Base-by-base conservation (phyloP, 2,113 vertebrate species). In the Hippoglossus stenolepis region DNA sequence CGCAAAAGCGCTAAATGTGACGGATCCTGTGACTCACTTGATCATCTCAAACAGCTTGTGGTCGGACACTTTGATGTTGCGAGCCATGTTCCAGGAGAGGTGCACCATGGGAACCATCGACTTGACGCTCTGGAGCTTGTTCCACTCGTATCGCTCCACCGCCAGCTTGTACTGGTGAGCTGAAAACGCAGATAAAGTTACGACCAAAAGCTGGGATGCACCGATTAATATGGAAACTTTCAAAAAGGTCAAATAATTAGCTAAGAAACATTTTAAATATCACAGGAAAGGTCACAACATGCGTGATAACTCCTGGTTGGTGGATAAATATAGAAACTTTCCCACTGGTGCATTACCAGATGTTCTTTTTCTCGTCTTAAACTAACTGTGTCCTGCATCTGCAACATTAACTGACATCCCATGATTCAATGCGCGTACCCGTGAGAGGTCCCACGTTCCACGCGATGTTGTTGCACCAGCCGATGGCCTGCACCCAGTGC, bases 1-100 rank as follows among this genome's bases (percentile, higher is more conserved):
- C 15, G 35, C 12, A 21, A 38, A 7, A 24, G 23, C 2, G 13
- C 21, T 1, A 1, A 20, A 3, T 5, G 38, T 10, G 14, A 28
- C 45, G 11, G 23, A 45, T 3, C 23, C 15, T 0, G 23, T 0
- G 7, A 95, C 97, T 97, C 95, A 99, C 98, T 99, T 99, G 93
- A 99, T 99, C 97, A 98, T 99, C 94, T 99, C 97, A 80, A 98
- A 99, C 92, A 99, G 96, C 94, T 98, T 99, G 96, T 97, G 96
- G 96, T 99, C 98, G 10, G 98, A 98, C 91, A 99, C 97, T 93
- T 99, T 99, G 93, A 99, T 99, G 96, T 99, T 99, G 89, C 97
- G 96, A 81, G 98, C 98, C 97, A 99, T 97, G 90, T 99, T 99
- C 98, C 98, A 99, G 84, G 98, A 99, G 60, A 99, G 97, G 94